Base-by-base conservation (phyloP, 64 coral and sea anemone genomes). In the Dendrophyllia cribrosa region DNA sequence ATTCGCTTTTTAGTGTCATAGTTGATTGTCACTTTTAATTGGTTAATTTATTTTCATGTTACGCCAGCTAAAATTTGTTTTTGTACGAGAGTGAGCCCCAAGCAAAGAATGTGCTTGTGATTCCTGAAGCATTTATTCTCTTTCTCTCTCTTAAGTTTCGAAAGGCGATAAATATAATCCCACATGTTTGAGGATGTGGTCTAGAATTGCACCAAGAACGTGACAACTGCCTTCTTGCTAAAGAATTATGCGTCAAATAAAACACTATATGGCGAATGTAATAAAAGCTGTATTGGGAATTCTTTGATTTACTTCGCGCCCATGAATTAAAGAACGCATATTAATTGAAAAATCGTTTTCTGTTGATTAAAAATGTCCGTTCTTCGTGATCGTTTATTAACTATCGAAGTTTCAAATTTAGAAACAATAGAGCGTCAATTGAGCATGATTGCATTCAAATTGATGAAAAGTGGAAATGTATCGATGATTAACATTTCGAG, bases 21-120 rank as follows among this genome's bases (percentile, higher is more conserved):
- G 34, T 48, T 83, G 80, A 83, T 83, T 83, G 80, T 83, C 80
- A 83, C 26, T 83, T 67, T 83, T 43, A 83, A 83, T 83, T 83
- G 80, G 80, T 19, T 66, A n/a, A 66, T 83, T 83, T 67, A 19
- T 20, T 83, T 83, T 49, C 16, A 20, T 67, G 17, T 64, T 51
- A 50, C 45, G 6, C 43, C 63, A 22, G 44, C 60, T 19, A 66
- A 67, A 9, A 66, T 20, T 83, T 83, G 80, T 83, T 82, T 64
- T 63, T 21, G 80, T 67, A 47, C 6, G 58, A 59, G 14, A 64
- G 59, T 82, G 19, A 64, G 58, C n/a, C 43, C 22, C 16, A 46
- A 82, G 59, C 11, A 15, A 82, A 82, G 58, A 82, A 82, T 82
- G 58, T 47, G 78, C 59, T 45, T 45, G 23, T 7, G 7, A 47